Conservation (phyloP, 2,888 invertebrate species). For the Loripinus fragilis region DNA sequence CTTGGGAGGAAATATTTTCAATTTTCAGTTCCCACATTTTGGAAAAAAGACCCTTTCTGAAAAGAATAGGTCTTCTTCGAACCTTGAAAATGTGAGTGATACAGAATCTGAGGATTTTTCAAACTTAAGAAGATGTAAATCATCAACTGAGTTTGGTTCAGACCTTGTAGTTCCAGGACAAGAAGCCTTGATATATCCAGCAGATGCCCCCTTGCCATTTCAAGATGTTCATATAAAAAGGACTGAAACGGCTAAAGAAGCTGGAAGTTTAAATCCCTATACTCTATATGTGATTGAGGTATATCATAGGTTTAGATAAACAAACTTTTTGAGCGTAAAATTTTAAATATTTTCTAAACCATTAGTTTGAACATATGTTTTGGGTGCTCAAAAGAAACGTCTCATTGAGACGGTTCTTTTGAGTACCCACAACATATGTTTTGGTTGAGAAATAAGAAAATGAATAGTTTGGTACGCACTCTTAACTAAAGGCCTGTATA, state of each 20-base stretch:
- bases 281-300: conserved; percentile 76
- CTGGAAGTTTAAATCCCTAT: conserved; percentile 64
- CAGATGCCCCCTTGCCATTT: conserved; percentile 29
- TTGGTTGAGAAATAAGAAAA: no score
- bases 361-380: no score
- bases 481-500: no score
- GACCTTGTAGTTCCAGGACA: not conserved
- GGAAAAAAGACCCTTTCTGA: not conserved
- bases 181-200: not conserved
- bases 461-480: no score
- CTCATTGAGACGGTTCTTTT: no score
- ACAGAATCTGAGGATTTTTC: conserved; percentile 1
- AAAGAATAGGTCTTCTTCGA: conserved; percentile 6
- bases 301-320: no score
- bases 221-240: conserved; percentile 64
- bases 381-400: no score
- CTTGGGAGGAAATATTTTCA: not conserved
- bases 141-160: not conserved
- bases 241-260: conserved; percentile 69
- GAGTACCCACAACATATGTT: no score
- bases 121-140: conserved; percentile 9
- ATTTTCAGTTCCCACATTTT: not conserved
- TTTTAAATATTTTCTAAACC: no score
- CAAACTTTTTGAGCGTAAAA: no score
- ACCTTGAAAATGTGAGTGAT: conserved; percentile 5